Percentiles rank a stretch among this genome's conserved stretches.
Evolutionary conservation across 2,797 vertebrate species (phyloP).

Genomic region (Pseudochirops corinnae): DNA sequence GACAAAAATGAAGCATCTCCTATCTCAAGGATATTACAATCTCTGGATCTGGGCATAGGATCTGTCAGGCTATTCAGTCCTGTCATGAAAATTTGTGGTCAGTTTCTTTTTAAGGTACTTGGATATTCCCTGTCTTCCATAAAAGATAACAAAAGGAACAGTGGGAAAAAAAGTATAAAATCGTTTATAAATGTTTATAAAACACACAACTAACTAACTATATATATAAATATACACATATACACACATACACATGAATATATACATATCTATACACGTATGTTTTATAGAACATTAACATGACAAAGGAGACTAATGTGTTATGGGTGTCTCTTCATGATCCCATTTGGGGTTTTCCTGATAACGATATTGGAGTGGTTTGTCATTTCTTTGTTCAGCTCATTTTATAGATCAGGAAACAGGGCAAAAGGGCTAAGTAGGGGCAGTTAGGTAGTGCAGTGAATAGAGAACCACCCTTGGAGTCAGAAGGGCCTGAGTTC

Average conservation of each 20-base stretch:
- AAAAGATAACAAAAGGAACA: conserved; percentile 65
- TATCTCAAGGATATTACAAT: neutral
- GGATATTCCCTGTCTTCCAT: conserved; percentile 66
- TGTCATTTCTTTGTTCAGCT: neutral
- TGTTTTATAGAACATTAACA: conserved; percentile 32
- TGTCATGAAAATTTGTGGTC: conserved; percentile 61
- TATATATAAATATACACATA: too few relatives aligned
- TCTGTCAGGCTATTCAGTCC: conserved; percentile 67
- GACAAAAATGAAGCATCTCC: neutral
- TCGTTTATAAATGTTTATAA: neutral
- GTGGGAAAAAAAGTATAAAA: neutral
- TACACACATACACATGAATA: too few relatives aligned
- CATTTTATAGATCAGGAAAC: neutral
- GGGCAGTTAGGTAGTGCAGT: too few relatives aligned
- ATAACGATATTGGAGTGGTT: neutral
- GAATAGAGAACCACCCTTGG: too few relatives aligned
- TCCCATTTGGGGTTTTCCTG: neutral
- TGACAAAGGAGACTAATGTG: neutral
- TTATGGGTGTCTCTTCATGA: neutral
- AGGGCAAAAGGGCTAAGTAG: too few relatives aligned
- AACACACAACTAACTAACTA: neutral
- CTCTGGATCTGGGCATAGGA: conserved; percentile 66
- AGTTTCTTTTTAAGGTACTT: conserved; percentile 72
- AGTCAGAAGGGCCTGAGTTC: too few relatives aligned
- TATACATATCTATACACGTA: neutral